Evolutionary conservation across 2,113 vertebrate genomes (phyloP).

Genomic region (Apeltes quadracus): DNA sequence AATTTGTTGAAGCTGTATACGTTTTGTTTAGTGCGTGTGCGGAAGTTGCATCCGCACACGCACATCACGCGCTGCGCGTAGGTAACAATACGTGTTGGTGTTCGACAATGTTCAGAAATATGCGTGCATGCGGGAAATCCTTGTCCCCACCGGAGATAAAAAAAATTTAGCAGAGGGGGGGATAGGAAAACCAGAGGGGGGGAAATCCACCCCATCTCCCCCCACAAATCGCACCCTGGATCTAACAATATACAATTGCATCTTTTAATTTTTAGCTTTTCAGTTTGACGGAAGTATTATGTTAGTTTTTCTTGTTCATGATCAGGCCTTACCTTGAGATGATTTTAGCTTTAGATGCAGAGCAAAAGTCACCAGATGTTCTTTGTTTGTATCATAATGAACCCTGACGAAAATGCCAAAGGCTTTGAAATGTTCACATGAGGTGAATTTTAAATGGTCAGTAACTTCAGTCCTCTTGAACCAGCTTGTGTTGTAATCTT

Average conservation of each 20-base stretch:
- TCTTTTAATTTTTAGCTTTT: background rate
- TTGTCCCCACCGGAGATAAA: no score
- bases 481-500: background rate
- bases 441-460: constrained; percentile 1
- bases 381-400: constrained; percentile 8
- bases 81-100: no score
- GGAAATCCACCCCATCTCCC: no score
- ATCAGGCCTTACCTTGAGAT: background rate
- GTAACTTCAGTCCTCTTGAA: background rate
- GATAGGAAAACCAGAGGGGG: no score
- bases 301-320: background rate
- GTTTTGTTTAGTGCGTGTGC: no score
- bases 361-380: constrained; percentile 45
- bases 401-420: background rate
- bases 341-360: background rate
- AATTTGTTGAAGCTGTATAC: background rate
- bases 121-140: no score
- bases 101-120: no score
- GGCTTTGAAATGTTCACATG: background rate
- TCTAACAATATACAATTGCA: background rate
- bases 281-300: background rate
- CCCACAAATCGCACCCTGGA: no score
- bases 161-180: no score
- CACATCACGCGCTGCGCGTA: no score
- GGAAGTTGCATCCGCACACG: no score